Base-by-base conservation (phyloP, 1,140 invertebrate genomes). In the Aradophagus sp. region DNA sequence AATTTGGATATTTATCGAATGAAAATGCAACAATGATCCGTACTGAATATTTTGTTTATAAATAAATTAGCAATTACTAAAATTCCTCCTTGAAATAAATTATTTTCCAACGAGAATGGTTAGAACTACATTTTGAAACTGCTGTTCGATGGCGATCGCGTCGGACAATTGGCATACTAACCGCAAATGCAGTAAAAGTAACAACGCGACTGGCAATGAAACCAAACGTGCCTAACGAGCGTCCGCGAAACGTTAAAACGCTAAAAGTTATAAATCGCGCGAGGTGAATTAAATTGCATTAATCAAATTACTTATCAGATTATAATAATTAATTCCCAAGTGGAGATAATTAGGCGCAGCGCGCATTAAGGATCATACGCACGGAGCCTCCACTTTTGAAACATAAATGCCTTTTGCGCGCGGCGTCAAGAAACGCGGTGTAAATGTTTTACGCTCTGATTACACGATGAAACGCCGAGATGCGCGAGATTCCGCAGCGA, bases 401-500 rank as follows among this genome's bases (percentile, higher is more conserved):
- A 55, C 53, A 61, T 47, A 68, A 47, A 59, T 39, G 12, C 44
- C 20, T 23, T 68, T 19, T 38, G 41, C 50, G 50, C 34, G 42
- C 42, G 41, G 65, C 20, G 19, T 53, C 42, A 48, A 61, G 48
- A 56, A 69, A 62, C 50, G 56, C n/a, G 47, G 52, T 55, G 42
- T 69, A 69, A 69, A 61, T 62, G 56, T 47, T 69, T 69, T 69
- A 61, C 56, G 66, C 66, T 69, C 66, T 69, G 66, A 69, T 69
- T 69, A 27, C 50, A 62, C 42, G 39, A 50, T 26, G 42, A 61
- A 69, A 61, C 50, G 31, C 19, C 50, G 39, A 62, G 65, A 68
- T 61, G 48, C 20, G 65, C 32, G 48, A 69, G 39, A 58, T 52
- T 58, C 42, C 44, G 20, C 34, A 10, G 32, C 63, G 36, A 47